These are phyloP conservation scores for Lates calcarifer DNA, from an alignment of 2,113 vertebrate species.

Conservation along the genomic window DNA sequence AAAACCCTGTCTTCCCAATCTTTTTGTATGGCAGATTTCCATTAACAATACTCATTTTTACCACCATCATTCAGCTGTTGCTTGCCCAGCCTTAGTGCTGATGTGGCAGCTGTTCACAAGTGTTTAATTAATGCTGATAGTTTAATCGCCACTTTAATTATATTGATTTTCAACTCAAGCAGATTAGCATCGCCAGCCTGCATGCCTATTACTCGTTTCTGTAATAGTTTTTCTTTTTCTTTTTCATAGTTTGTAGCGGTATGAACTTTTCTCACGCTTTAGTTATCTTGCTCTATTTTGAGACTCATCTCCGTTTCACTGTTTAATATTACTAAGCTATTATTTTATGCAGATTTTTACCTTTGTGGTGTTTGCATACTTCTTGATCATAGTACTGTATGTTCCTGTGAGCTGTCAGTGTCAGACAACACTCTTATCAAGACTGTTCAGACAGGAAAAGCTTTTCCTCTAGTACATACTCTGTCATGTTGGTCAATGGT, in stretches of 20 bases:
- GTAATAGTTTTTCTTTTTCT: not conserved
- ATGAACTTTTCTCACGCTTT: not conserved
- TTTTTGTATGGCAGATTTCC: conserved; percentile 2
- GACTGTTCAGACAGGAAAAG: conserved; percentile 47
- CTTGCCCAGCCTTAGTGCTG: not conserved
- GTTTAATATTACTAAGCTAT: not conserved
- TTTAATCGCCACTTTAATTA: conserved; percentile 18
- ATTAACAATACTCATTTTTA: not conserved
- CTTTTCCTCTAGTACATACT: not conserved
- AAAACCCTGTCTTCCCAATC: conserved; percentile 4
- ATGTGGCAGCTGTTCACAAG: conserved; percentile 25
- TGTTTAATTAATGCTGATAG: not conserved
- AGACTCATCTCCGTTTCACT: not conserved
- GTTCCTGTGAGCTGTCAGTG: conserved; percentile 10
- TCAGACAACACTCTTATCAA: conserved; percentile 57
- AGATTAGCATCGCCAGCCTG: not conserved
- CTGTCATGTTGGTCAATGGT: not conserved
- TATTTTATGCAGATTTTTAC: not conserved
- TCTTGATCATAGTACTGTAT: not conserved
- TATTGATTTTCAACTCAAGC: conserved; percentile 5
- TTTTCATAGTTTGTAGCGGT: not conserved
- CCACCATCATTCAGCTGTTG: not conserved
- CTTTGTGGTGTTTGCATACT: not conserved
- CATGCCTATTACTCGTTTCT: not conserved
- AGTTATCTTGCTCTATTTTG: not conserved